Evolutionary conservation across 2,888 invertebrate genomes (phyloP).

Genomic region (Agonopterix alstromeriana): DNA sequence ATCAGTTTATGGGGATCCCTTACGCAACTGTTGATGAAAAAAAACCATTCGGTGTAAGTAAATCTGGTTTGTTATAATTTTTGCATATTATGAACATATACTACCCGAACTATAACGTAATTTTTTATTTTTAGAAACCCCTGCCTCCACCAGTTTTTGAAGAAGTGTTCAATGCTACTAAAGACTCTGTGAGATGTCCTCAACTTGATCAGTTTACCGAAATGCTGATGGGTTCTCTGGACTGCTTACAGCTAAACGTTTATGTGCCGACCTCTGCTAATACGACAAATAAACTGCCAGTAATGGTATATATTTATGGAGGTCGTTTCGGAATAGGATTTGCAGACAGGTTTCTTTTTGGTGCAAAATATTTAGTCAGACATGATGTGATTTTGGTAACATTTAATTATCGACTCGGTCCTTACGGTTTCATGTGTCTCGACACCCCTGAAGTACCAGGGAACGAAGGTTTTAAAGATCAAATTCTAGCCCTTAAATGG

Average conservation of each 20-base stretch:
- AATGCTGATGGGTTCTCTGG: constrained; percentile 22
- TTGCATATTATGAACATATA: too few relatives aligned
- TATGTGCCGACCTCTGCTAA: constrained; percentile 33
- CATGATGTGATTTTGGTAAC: constrained; percentile 42
- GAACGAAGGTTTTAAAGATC: constrained; percentile 53
- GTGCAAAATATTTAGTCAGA: constrained; percentile 35
- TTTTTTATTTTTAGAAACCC: background rate
- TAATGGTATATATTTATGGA: constrained; percentile 42
- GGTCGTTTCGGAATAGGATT: constrained; percentile 31
- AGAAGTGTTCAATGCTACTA: constrained; percentile 31
- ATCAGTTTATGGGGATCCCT: too few relatives aligned
- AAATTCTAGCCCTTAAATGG: constrained; percentile 40
- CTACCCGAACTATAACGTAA: too few relatives aligned
- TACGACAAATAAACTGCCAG: constrained; percentile 29
- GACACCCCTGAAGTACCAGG: constrained; percentile 36
- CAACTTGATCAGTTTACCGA: constrained; percentile 27
- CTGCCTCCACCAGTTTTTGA: constrained; percentile 26
- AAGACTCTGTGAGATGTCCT: constrained; percentile 39
- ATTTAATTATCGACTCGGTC: constrained; percentile 39
- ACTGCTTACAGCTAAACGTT: constrained; percentile 40
- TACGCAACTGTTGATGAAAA: too few relatives aligned
- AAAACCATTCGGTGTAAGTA: too few relatives aligned
- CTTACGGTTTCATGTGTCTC: constrained; percentile 51
- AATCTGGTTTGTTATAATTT: too few relatives aligned
- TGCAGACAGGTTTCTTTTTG: constrained; percentile 20